These are phyloP conservation scores for Rapana venosa DNA, from an alignment of 2,888 invertebrate species.

Conservation along the genomic window DNA sequence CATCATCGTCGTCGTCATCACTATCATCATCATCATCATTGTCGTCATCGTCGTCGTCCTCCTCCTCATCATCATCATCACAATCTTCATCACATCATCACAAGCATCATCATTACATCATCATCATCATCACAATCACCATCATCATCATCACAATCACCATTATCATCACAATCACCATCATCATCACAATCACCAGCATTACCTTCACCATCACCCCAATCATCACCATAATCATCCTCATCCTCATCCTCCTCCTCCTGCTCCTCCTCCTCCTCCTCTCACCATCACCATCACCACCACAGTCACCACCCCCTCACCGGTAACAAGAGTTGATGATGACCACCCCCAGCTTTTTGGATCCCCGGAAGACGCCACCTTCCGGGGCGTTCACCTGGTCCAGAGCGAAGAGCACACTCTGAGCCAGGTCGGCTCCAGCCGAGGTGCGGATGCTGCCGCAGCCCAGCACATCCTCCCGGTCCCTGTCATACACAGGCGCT, in stretches of 20 bases:
- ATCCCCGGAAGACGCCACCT: background rate
- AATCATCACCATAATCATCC: too few relatives aligned
- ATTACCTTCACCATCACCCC: too few relatives aligned
- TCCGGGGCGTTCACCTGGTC: background rate
- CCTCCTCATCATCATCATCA: background rate
- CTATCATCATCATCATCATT: background rate
- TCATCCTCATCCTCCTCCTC: too few relatives aligned
- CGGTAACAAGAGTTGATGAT: constrained; percentile 17
- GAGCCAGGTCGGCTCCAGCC: background rate
- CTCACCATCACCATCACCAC: too few relatives aligned
- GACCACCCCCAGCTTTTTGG: background rate
- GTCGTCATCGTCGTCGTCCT: background rate
- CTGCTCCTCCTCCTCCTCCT: too few relatives aligned
- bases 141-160: background rate
- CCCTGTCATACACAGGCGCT: background rate
- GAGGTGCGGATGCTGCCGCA: background rate
- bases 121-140: background rate
- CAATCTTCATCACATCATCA: too few relatives aligned
- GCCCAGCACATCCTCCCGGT: background rate
- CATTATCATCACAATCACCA: too few relatives aligned
- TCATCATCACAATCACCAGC: too few relatives aligned
- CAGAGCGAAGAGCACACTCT: background rate
- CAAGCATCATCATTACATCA: too few relatives aligned
- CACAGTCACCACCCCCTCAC: background rate
- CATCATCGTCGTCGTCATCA: background rate